Conservation (phyloP, 2,113 vertebrate species). For the Calyptomena viridis region DNA sequence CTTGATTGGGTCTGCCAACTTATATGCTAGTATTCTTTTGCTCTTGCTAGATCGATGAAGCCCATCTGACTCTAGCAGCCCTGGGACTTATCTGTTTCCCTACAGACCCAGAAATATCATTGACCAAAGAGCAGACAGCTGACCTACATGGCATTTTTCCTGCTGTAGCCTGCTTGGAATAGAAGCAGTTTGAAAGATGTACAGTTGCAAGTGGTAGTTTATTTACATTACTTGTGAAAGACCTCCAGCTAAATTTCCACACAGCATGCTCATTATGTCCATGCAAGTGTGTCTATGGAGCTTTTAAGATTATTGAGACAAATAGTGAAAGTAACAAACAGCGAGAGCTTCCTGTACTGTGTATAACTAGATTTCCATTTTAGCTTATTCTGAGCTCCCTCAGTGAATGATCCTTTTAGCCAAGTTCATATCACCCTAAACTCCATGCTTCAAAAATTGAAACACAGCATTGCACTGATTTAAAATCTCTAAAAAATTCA, state of each 20-base stretch:
- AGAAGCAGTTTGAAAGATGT: constrained; percentile 32
- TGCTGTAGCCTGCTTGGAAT: background rate
- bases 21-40: too few relatives aligned
- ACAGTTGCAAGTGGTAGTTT: background rate
- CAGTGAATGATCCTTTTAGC: background rate
- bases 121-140: background rate
- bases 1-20: too few relatives aligned
- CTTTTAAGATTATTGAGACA: constrained; percentile 57
- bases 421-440: background rate
- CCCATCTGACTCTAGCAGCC: too few relatives aligned
- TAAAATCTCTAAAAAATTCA: background rate
- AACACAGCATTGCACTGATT: background rate
- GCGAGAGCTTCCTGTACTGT: background rate
- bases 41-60: too few relatives aligned
- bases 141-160: constrained; percentile 16
- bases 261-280: constrained; percentile 36
- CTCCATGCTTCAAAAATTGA: background rate
- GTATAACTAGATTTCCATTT: background rate
- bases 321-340: constrained; percentile 24
- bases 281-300: constrained; percentile 30
- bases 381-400: background rate
- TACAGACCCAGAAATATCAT: background rate
- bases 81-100: background rate
- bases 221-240: constrained; percentile 8
- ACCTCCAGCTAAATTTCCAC: constrained; percentile 49